Percentiles rank a stretch among this genome's conserved stretches.
Evolutionary conservation across 2,888 invertebrate species (phyloP).

Genomic region (Papilio demoleus): DNA sequence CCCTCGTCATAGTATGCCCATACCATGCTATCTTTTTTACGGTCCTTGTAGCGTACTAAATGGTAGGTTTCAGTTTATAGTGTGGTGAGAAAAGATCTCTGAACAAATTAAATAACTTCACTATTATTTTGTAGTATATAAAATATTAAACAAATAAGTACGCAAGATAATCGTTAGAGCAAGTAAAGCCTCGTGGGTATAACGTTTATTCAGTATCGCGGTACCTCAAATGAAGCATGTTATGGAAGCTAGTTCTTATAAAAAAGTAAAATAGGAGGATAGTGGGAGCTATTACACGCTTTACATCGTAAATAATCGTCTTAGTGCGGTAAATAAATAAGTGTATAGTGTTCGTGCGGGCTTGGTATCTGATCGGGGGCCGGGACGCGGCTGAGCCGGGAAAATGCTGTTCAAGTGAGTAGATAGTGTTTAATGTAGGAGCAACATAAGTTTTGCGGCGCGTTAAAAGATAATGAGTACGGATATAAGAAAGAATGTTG

Average conservation of each 20-base stretch:
- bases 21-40: too few species aligned
- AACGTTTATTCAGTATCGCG: slow-evolving; percentile 24
- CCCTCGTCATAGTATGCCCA: too few species aligned
- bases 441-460: slow-evolving; percentile 75
- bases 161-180: slow-evolving; percentile 11
- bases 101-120: background rate
- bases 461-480: slow-evolving; percentile 79
- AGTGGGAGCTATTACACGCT: slow-evolving; percentile 74
- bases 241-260: slow-evolving; percentile 61
- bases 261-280: slow-evolving; percentile 65
- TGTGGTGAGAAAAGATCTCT: background rate
- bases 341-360: slow-evolving; percentile 70
- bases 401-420: slow-evolving; percentile 76
- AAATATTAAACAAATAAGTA: background rate
- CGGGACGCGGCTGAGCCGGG: slow-evolving; percentile 68
- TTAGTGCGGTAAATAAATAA: slow-evolving; percentile 79
- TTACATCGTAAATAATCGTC: slow-evolving; percentile 80
- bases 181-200: slow-evolving; percentile 18
- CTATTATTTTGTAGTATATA: background rate
- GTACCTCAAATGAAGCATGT: slow-evolving; percentile 32
- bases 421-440: slow-evolving; percentile 73
- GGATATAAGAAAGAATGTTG: slow-evolving; percentile 74
- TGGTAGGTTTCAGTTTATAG: background rate
- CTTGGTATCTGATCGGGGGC: slow-evolving; percentile 72
- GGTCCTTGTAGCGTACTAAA: too few species aligned